phyloP scores from a whole-genome alignment of 2,797 vertebrate species.

The Rallus crepitans region DNA sequence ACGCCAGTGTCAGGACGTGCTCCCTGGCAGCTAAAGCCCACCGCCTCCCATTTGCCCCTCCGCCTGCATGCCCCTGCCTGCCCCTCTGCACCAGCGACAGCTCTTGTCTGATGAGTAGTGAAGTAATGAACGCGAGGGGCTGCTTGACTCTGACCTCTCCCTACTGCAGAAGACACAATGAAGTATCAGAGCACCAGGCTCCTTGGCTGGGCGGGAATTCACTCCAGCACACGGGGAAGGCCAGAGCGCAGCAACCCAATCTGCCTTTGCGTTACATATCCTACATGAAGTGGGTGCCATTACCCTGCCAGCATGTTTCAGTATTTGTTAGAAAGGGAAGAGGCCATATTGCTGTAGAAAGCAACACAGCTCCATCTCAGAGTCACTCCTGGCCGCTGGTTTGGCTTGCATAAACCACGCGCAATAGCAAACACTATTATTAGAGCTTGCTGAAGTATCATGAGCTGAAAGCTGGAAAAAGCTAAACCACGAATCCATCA shows the following conservation, averaged over 20 bases:
- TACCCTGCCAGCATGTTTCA: background rate
- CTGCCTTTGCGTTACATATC: background rate
- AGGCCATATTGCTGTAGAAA: background rate
- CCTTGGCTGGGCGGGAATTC: background rate
- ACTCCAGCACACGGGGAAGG: background rate
- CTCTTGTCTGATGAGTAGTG: background rate
- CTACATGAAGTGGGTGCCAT: background rate
- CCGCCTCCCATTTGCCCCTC: rapidly evolving
- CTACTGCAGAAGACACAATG: rapidly evolving
- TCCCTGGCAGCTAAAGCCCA: background rate
- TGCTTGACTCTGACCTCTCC: background rate
- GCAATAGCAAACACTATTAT: background rate
- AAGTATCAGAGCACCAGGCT: background rate
- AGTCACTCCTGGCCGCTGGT: background rate
- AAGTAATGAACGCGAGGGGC: background rate
- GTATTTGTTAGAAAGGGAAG: background rate
- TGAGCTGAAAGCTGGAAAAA: background rate
- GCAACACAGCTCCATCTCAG: background rate
- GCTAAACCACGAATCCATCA: background rate
- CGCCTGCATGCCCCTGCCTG: background rate
- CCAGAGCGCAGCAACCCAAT: rapidly evolving
- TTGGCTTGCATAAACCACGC: background rate
- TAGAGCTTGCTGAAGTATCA: background rate
- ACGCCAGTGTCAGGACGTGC: rapidly evolving
- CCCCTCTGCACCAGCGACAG: background rate